Evolutionary conservation across 2,797 vertebrate genomes (phyloP), one percentile per base, ranked within the genome.

Genomic region (Centroberyx gerrardi): DNA sequence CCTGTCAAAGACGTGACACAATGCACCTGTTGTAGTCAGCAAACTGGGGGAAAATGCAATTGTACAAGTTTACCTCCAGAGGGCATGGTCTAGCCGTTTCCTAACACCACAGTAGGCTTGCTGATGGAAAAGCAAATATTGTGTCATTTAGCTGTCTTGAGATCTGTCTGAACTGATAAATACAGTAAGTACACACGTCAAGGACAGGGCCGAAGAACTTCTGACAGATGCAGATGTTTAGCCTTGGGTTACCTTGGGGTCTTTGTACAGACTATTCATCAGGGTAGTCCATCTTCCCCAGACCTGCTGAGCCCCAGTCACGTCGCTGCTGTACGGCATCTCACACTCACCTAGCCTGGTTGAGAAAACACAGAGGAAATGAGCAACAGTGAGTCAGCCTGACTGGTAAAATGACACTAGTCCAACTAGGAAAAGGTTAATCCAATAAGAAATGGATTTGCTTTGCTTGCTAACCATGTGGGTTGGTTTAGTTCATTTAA

Each of bases 241-340:
- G 2, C 64, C 29, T 17, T 4, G 17, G 0, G 3, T 81, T 63
- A 91, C 92, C 79, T 55, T 87, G 66, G 90, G 86, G 59, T 93
- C 81, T 1, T 74, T 60, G 22, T 78, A 55, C 1, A 92, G 17
- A 2, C 5, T 44, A 42, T 46, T 65, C 36, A 87, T 0, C 68
- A 76, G 17, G 10, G 13, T 22, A 31, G 22, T 51, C 85, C 80
- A 85, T 9, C 61, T 63, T 40, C 27, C 70, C 51, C 63, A 56
- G 68, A 85, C 65, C 83, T 81, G 74, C 85, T 87, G 67, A 15
- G 60, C 0, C 3, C 74, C 74, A 18, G 44, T 40, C n/a, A 28
- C 15, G 42, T 54, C 8, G 51, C 7, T 61, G 42, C 27, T 64
- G 10, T 6, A 33, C 76, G 86, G 48, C 88, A 88, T 90, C 78